A percentile compares a stretch with the other conserved stretches of the same genome.
These are phyloP conservation scores for Pardalotus punctatus DNA, from an alignment of 2,113 vertebrate species.

Conservation along the genomic window DNA sequence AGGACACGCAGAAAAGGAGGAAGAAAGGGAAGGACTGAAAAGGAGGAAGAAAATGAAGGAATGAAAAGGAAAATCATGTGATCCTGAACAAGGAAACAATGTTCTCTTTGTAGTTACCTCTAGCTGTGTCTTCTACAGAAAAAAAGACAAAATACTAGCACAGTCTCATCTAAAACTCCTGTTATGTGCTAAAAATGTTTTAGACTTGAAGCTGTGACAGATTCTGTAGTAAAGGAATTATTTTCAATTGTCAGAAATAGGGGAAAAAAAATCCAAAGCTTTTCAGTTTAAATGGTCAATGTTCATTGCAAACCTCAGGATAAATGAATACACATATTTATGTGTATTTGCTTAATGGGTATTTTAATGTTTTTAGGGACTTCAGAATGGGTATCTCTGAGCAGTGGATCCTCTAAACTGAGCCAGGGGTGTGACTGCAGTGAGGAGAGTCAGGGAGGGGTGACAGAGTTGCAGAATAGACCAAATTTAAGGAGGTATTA, in stretches of 20 bases:
- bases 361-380: background rate
- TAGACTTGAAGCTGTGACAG: background rate
- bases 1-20: background rate
- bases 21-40: background rate
- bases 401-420: background rate
- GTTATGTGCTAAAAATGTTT: background rate
- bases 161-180: background rate
- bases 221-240: background rate
- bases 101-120: background rate
- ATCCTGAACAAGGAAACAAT: conserved; percentile 18
- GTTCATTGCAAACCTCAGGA: background rate
- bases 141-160: background rate
- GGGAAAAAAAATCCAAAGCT: background rate
- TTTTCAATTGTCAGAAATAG: background rate
- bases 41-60: background rate
- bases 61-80: conserved; percentile 39
- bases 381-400: background rate
- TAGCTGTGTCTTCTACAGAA: background rate
- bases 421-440: background rate
- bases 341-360: background rate
- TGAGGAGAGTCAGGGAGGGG: background rate
- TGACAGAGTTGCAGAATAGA: background rate
- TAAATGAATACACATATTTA: background rate
- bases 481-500: background rate
- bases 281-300: background rate